These are phyloP conservation scores for Smutsia gigantea DNA, from an alignment of 2,797 vertebrate species.

Conservation along the genomic window DNA sequence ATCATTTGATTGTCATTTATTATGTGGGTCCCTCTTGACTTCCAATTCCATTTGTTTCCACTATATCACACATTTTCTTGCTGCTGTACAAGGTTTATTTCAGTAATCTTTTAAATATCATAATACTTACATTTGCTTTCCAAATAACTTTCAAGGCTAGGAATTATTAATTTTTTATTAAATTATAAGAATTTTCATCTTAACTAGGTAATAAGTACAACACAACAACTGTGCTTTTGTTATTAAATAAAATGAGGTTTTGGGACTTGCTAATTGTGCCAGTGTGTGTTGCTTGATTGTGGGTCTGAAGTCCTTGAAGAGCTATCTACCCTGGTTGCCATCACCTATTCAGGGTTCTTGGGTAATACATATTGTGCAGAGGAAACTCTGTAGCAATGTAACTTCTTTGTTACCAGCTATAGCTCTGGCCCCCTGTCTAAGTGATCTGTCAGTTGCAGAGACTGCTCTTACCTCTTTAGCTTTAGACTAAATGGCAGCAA, in stretches of 20 bases:
- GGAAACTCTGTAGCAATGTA: not conserved
- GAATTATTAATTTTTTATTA: not conserved
- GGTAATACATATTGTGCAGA: not conserved
- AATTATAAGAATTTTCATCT: not conserved
- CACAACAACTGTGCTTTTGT: not conserved
- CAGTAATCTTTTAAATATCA: not conserved
- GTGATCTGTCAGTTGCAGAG: not conserved
- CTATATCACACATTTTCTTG: not conserved
- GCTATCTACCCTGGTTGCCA: not conserved
- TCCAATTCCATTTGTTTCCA: not conserved
- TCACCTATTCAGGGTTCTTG: not conserved
- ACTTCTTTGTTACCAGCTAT: not conserved
- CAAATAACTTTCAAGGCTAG: not conserved
- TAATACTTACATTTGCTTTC: not conserved
- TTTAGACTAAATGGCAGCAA: not conserved
- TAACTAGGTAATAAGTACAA: not conserved
- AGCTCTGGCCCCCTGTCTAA: not conserved
- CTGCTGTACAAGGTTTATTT: not conserved
- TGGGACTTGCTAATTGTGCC: not conserved
- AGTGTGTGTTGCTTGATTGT: not conserved
- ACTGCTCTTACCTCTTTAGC: not conserved
- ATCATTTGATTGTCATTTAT: not conserved
- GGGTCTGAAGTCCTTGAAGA: not conserved
- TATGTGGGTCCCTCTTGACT: not conserved
- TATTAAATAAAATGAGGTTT: not conserved